Conservation (phyloP, 64 coral and sea anemone species). For the Orbicella faveolata region DNA sequence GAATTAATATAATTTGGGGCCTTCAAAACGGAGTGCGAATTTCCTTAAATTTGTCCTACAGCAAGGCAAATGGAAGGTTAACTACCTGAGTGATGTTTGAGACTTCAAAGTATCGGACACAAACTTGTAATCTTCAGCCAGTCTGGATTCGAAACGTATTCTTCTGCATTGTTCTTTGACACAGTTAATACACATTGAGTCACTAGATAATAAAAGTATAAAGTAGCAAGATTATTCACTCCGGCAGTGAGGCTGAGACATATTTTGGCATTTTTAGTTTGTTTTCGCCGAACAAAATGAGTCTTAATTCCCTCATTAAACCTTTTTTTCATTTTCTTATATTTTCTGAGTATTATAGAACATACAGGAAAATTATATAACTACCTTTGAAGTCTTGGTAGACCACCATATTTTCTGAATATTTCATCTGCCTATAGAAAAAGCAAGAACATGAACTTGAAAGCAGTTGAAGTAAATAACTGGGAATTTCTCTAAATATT, state of each 20-base stretch:
- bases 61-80: background rate
- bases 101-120: conserved; percentile 22
- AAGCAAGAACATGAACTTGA: background rate
- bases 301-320: too few relatives aligned
- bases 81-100: conserved; percentile 28
- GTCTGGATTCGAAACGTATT: conserved; percentile 67
- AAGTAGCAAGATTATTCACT: background rate
- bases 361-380: background rate
- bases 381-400: conserved; percentile 88
- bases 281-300: too few relatives aligned
- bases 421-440: conserved; percentile 70
- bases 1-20: too few relatives aligned
- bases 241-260: too few relatives aligned
- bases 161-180: conserved; percentile 73
- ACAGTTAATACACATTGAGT: conserved; percentile 85
- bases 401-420: conserved; percentile 75
- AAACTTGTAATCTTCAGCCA: conserved; percentile 80
- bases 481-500: background rate
- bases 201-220: conserved; percentile 41
- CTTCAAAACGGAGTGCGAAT: too few relatives aligned
- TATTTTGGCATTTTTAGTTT: too few relatives aligned
- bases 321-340: too few relatives aligned
- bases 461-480: background rate
- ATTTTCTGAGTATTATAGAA: background rate
- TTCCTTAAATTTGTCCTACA: too few relatives aligned